phyloP scores from a whole-genome alignment of 2,888 invertebrate genomes.

The Campaea margaritaria region DNA sequence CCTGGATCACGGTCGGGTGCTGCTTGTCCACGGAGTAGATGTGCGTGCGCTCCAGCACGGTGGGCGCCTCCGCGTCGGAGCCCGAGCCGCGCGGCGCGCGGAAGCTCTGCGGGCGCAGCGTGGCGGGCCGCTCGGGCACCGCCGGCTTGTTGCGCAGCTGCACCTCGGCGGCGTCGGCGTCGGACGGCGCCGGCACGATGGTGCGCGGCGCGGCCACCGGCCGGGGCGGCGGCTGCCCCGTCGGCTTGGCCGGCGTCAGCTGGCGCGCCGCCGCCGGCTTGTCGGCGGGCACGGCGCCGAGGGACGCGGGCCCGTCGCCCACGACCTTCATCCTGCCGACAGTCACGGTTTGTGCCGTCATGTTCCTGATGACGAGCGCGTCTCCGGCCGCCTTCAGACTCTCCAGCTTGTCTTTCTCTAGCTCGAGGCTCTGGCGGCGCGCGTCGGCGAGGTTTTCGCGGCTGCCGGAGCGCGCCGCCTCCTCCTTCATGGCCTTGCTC shows the following conservation, averaged over 20 bases:
- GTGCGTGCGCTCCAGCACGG: constrained; percentile 88
- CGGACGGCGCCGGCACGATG: constrained; percentile 56
- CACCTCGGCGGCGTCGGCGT: constrained; percentile 69
- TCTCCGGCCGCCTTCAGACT: constrained; percentile 51
- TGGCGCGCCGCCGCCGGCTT: constrained; percentile 53
- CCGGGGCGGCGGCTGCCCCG: constrained; percentile 83
- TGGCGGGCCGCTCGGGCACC: constrained; percentile 92
- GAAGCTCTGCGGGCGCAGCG: constrained; percentile 86
- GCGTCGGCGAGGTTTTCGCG: constrained; percentile 74
- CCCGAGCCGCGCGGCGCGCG: constrained; percentile 70
- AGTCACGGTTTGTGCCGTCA: constrained; percentile 76
- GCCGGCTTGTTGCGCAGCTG: constrained; percentile 90
- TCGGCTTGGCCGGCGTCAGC: constrained; percentile 66
- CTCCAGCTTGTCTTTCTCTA: constrained; percentile 80
- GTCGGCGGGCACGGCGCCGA: constrained; percentile 52
- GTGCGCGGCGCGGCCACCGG: constrained; percentile 81
- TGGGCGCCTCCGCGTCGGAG: constrained; percentile 54
- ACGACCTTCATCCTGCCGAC: constrained; percentile 75
- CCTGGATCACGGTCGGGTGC: constrained; percentile 89
- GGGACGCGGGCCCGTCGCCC: constrained; percentile 71
- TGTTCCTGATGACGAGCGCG: constrained; percentile 68
- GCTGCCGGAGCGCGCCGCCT: constrained; percentile 69
- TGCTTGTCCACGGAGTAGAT: constrained; percentile 90
- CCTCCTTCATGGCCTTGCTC: constrained; percentile 78
- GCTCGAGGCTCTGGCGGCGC: constrained; percentile 84